Base-by-base conservation (phyloP, 2,113 vertebrate genomes). In the Mungos mungo region DNA sequence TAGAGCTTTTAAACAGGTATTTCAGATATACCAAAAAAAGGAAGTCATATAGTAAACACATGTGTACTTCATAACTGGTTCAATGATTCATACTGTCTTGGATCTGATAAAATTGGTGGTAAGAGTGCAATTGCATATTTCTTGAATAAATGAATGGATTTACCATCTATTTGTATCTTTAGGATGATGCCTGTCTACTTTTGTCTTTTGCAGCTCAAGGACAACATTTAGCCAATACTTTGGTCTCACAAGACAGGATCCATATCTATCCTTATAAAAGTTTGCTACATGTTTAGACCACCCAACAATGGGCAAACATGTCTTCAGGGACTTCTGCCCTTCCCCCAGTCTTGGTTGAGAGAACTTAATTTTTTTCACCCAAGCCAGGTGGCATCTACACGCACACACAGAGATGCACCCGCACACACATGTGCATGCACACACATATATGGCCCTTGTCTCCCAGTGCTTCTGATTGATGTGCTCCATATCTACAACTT, bases 1-100 rank as follows among this genome's bases (percentile, higher is more conserved):
- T 47, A 63, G 18, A 81, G 50, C 11, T 86, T 88, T 92, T 86
- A 94, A 93, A 83, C 38, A 54, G 18, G 27, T 38, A 90, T 86
- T 85, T 96, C 90, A 69, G 54, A 47, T 21, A 76, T 38, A 80
- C 13, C 13, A 92, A 77, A 88, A 60, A 16, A 31, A 84, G 35
- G 84, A 71, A 57, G 16, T 72, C 15, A 45, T 27, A 25, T 52
- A 35, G 63, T 54, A 63, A 91, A 72, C 13, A 76, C 8, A 71
- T 9, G 18, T 77, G 31, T 85, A 63, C 35, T 76, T 15, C 15
- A 33, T 60, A 80, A 95, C 3, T 76, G 60, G 14, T 27, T 87
- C 83, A 93, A 68, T 45, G 41, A 33, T 95, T 74, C 57, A 33
- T 41, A 52, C 23, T 66, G 21, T 15, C 35, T 74, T 57, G 29